A percentile compares a stretch with the other conserved stretches of the same genome.
phyloP scores from a whole-genome alignment of 2,888 invertebrate species.

The Drosophila acutilabella region DNA sequence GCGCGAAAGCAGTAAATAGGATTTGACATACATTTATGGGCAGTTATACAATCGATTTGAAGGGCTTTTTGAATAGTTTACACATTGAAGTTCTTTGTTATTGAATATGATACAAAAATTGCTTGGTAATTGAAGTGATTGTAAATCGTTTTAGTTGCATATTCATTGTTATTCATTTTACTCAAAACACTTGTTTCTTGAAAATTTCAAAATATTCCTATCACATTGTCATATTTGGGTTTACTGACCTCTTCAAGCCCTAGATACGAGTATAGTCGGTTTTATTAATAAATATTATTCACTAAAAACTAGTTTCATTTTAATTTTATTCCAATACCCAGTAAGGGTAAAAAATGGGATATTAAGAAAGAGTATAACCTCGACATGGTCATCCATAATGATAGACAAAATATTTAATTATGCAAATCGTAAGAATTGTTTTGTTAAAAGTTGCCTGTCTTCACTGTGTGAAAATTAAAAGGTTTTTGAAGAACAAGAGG shows the following conservation, averaged over 20 bases:
- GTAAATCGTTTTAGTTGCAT: too few relatives aligned
- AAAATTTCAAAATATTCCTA: slow-evolving; percentile 8
- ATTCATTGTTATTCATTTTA: too few relatives aligned
- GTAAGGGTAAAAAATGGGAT: slow-evolving; percentile 11
- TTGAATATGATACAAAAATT: slow-evolving; percentile 23
- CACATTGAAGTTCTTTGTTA: slow-evolving; percentile 43
- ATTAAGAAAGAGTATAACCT: slow-evolving; percentile 1
- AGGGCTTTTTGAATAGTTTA: slow-evolving; percentile 18
- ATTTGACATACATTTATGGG: slow-evolving; percentile 37
- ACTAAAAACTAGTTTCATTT: slow-evolving; percentile 39
- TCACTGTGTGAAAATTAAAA: slow-evolving; percentile 65
- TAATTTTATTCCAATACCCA: slow-evolving; percentile 40
- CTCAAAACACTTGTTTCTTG: too few relatives aligned
- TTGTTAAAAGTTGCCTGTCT: slow-evolving; percentile 34
- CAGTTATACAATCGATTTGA: slow-evolving; percentile 52
- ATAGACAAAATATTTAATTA: slow-evolving; percentile 57
- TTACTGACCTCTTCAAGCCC: slow-evolving; percentile 59
- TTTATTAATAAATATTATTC: too few relatives aligned
- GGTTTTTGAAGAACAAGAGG: slow-evolving; percentile 51
- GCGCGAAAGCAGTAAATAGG: slow-evolving; percentile 35
- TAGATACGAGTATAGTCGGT: slow-evolving; percentile 6
- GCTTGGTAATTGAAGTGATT: slow-evolving; percentile 5
- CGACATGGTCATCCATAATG: not conserved
- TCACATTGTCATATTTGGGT: slow-evolving; percentile 38
- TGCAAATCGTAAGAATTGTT: slow-evolving; percentile 33